These are phyloP conservation scores for Epizoanthus illoricatus DNA, from an alignment of 92 coral and sea anemone species.

Conservation along the genomic window DNA sequence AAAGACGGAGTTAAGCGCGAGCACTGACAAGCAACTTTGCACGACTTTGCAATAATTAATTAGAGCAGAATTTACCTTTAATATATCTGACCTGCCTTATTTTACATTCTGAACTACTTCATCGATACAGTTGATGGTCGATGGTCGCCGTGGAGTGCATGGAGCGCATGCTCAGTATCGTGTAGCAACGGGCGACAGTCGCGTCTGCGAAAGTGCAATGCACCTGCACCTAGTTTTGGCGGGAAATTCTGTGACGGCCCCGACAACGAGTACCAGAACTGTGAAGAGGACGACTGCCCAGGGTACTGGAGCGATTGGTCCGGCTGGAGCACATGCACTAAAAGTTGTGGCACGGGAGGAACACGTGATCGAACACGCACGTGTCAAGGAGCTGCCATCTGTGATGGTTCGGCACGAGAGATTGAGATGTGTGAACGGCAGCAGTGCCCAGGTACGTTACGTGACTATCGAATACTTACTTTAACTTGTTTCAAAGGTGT, in stretches of 20 bases:
- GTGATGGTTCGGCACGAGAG: conserved; percentile 86
- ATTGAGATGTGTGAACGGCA: conserved; percentile 84
- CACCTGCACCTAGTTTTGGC: conserved; percentile 77
- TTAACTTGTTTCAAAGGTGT: background rate
- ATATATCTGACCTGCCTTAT: too few species aligned
- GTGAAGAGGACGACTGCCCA: conserved; percentile 96
- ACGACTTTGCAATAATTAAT: too few species aligned
- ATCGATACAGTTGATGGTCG: conserved; percentile 69
- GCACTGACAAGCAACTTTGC: too few species aligned
- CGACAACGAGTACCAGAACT: conserved; percentile 92
- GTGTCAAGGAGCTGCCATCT: conserved; percentile 92
- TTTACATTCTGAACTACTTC: too few species aligned
- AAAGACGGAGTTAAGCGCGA: too few species aligned
- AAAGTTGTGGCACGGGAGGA: conserved; percentile 93
- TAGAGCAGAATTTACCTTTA: too few species aligned
- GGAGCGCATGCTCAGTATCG: conserved; percentile 96
- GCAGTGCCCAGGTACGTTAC: conserved; percentile 82
- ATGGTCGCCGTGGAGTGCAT: conserved; percentile 92
- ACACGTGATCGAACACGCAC: conserved; percentile 85
- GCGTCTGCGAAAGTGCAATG: conserved; percentile 82
- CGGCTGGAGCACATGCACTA: conserved; percentile 86
- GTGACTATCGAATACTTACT: background rate
- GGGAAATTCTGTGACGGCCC: conserved; percentile 94
- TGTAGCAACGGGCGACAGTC: conserved; percentile 98
- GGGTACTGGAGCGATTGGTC: conserved; percentile 99